A percentile compares a stretch with the other conserved stretches of the same genome.
These are phyloP conservation scores for Butastur rufipennis DNA, from an alignment of 2,113 vertebrate genomes.

Conservation along the genomic window DNA sequence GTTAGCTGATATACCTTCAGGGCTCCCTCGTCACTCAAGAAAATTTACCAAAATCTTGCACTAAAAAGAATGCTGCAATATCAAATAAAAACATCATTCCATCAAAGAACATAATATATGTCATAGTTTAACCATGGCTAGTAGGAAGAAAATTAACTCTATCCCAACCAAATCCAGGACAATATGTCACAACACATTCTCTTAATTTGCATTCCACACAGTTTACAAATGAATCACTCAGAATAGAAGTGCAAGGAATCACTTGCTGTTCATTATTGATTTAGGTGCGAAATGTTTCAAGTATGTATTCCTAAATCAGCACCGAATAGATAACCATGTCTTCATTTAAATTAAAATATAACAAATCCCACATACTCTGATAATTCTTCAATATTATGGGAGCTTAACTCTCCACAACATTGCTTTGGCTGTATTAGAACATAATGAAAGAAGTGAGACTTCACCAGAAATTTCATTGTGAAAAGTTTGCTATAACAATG, in stretches of 20 bases:
- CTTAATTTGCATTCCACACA: not conserved
- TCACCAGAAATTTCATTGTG: constrained; percentile 17
- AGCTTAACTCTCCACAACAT: not conserved
- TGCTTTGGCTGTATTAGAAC: not conserved
- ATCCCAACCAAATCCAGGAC: no score
- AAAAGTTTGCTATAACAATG: constrained; percentile 12
- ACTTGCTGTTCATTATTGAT: constrained; percentile 28
- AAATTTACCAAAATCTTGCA: not conserved
- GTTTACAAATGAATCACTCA: not conserved
- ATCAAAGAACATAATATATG: not conserved
- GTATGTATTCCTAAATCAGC: constrained; percentile 22
- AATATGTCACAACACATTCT: not conserved
- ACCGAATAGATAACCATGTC: not conserved
- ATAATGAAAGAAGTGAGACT: constrained; percentile 10
- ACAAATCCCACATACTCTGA: not conserved
- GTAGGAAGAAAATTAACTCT: no score
- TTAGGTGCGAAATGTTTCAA: constrained; percentile 24
- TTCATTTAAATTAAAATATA: constrained; percentile 19
- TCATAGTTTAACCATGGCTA: no score
- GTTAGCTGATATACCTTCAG: not conserved
- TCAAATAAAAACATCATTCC: not conserved
- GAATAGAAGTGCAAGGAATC: not conserved
- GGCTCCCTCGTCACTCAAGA: not conserved
- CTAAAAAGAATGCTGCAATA: not conserved
- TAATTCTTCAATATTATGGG: not conserved